Evolutionary conservation across 53 echinoderm and acorn worm species (phyloP).

Genomic region (Mesocentrotus franciscanus): DNA sequence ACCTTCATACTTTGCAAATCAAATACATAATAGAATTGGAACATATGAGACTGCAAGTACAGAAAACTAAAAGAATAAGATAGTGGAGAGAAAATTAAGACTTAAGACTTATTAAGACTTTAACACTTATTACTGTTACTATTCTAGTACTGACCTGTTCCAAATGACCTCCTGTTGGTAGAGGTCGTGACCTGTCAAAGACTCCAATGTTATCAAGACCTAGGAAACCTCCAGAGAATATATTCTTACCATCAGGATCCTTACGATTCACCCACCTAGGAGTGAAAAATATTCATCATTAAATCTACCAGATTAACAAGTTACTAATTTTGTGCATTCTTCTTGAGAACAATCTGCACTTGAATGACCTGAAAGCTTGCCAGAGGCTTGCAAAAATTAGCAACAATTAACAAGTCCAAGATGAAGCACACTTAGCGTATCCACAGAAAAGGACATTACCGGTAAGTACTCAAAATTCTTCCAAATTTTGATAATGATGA

Average conservation of each 20-base stretch:
- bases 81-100: too few species aligned
- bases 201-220: slow-evolving; percentile 99
- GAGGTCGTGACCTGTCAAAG: slow-evolving; percentile 97
- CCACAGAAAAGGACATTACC: background rate
- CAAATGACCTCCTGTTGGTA: slow-evolving; percentile 95
- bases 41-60: too few species aligned
- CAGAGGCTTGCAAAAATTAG: too few species aligned
- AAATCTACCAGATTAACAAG: background rate
- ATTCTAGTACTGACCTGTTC: slow-evolving; percentile 82
- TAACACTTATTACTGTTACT: background rate
- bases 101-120: too few species aligned
- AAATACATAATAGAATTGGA: too few species aligned
- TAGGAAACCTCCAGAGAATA: slow-evolving; percentile 98
- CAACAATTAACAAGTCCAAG: too few species aligned
- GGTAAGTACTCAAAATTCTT: background rate
- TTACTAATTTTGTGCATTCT: background rate
- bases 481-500: background rate
- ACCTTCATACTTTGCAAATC: too few species aligned
- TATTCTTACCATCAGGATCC: slow-evolving; percentile 98
- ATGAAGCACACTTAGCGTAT: background rate
- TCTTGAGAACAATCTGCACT: background rate
- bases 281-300: background rate
- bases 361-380: background rate
- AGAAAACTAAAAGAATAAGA: too few species aligned
- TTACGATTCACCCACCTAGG: slow-evolving; percentile 98